Evolutionary conservation across 2,888 invertebrate genomes (phyloP).

Genomic region (Hydriomena furcata): DNA sequence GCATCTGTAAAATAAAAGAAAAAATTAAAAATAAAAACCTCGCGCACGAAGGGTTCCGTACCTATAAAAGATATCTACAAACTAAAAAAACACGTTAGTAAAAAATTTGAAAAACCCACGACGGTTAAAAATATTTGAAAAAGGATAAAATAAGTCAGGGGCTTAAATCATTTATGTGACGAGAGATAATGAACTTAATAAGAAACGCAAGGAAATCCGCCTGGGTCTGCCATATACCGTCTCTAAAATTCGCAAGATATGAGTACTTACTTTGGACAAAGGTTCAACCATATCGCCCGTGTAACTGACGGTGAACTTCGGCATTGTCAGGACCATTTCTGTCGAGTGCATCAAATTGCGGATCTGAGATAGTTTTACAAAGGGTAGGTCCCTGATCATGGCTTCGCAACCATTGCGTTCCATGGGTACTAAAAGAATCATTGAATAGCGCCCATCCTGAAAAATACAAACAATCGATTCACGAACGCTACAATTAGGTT

Average conservation of each 20-base stretch:
- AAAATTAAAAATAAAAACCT: not conserved
- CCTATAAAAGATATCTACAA: too few relatives aligned
- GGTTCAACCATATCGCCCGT: constrained; percentile 75
- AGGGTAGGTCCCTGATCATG: constrained; percentile 82
- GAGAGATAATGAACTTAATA: too few relatives aligned
- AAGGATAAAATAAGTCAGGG: too few relatives aligned
- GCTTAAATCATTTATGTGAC: too few relatives aligned
- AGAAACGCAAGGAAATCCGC: too few relatives aligned
- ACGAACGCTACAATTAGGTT: not conserved
- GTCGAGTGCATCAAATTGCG: constrained; percentile 64
- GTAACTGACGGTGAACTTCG: constrained; percentile 85
- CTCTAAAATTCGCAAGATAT: too few relatives aligned
- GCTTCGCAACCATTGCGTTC: constrained; percentile 72
- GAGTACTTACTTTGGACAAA: constrained; percentile 73
- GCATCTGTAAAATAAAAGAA: constrained; percentile 75
- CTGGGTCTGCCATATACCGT: too few relatives aligned
- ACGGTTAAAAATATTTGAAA: too few relatives aligned
- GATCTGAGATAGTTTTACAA: constrained; percentile 77
- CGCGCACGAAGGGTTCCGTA: too few relatives aligned
- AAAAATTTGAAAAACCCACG: too few relatives aligned
- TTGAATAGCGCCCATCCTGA: constrained; percentile 84
- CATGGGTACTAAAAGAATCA: constrained; percentile 85
- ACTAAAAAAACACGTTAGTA: too few relatives aligned
- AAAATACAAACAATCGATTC: not conserved
- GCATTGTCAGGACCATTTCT: constrained; percentile 82